A percentile compares a stretch with the other conserved stretches of the same genome.
Evolutionary conservation across 2,888 invertebrate species (phyloP).

Genomic region (Agrotis clavis): DNA sequence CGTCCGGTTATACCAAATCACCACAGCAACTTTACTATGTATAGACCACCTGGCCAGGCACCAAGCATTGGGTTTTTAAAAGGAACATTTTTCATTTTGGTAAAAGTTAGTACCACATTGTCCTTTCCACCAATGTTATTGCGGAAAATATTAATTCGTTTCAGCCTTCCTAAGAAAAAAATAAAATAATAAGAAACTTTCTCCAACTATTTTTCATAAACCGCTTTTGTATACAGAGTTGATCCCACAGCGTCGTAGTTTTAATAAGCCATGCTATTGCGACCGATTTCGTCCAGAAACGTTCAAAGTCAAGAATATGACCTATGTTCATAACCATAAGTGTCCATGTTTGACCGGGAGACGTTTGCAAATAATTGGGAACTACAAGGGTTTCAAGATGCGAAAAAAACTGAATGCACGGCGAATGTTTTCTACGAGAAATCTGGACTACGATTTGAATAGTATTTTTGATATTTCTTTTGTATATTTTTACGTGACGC

Average conservation of each 20-base stretch:
- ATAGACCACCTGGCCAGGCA: no score
- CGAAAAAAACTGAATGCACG: conserved; percentile 29
- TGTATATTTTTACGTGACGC: neutral
- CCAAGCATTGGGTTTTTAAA: neutral
- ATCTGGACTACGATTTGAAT: conserved; percentile 1
- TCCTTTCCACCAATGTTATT: neutral
- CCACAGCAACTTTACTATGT: no score
- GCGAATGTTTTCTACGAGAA: neutral
- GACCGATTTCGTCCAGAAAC: conserved; percentile 38
- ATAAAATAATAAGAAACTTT: neutral
- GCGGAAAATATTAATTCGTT: neutral
- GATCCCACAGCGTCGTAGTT: conserved; percentile 40
- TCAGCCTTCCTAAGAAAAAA: neutral
- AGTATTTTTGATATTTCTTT: conserved; percentile 19
- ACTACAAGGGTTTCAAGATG: conserved; percentile 1
- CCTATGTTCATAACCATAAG: conserved; percentile 48
- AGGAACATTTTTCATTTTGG: neutral
- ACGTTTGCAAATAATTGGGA: conserved; percentile 23
- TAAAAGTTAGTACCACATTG: neutral
- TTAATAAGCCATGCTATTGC: conserved; percentile 41
- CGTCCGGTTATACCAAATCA: no score
- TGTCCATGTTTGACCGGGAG: conserved; percentile 51
- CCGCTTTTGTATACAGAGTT: conserved; percentile 52
- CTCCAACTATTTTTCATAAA: conserved; percentile 35
- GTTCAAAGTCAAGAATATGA: conserved; percentile 34